Evolutionary conservation across 30 jellyfish, hydroid and myxozoan species (phyloP).

Genomic region (Chrysaora quinquecirrha): DNA sequence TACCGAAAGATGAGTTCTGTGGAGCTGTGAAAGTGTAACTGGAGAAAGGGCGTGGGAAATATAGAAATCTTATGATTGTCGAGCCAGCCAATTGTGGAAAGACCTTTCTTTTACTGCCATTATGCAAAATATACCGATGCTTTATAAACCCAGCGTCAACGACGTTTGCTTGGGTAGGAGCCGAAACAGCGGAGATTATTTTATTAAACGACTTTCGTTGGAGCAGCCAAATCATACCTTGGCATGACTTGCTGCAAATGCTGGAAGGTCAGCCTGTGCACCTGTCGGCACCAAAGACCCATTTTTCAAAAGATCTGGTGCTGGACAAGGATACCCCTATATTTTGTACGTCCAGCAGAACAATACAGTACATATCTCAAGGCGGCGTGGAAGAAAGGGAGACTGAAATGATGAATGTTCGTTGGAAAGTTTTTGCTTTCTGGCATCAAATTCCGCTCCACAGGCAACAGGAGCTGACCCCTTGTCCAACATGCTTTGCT

Average conservation of each 20-base stretch:
- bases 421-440: neutral
- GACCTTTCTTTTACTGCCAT: neutral
- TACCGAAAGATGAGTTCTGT: too few species aligned
- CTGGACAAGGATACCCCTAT: neutral
- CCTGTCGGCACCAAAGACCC: neutral
- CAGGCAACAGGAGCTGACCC: too few species aligned
- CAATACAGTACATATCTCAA: neutral
- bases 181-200: neutral
- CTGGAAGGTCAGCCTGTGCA: neutral
- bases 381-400: neutral
- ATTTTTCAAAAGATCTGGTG: neutral
- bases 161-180: neutral
- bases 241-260: neutral
- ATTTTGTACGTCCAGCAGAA: neutral
- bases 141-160: neutral
- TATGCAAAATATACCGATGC: neutral
- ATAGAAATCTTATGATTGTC: neutral
- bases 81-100: neutral
- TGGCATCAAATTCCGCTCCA: too few species aligned
- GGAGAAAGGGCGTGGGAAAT: neutral
- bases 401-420: neutral
- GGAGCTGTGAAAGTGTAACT: neutral
- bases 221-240: too few species aligned
- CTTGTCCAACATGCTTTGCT: too few species aligned
- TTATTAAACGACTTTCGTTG: neutral